phyloP scores from a whole-genome alignment of 2,888 invertebrate genomes.

The Therioaphis trifolii region DNA sequence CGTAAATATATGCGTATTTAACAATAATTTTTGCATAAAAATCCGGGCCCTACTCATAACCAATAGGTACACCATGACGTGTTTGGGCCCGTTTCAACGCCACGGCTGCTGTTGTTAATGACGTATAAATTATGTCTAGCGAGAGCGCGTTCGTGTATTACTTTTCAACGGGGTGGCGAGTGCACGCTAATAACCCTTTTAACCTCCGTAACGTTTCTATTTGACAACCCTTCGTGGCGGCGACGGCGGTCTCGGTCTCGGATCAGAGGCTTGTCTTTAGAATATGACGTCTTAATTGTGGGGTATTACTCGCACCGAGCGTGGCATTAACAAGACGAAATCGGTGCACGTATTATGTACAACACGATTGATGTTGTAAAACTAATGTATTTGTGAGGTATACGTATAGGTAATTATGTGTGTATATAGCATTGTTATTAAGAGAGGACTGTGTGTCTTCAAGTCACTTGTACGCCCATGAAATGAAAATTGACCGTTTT shows the following conservation, averaged over 20 bases:
- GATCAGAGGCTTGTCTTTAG: neutral
- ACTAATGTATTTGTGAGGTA: neutral
- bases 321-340: conserved; percentile 27
- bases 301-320: too few relatives aligned
- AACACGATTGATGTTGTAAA: neutral
- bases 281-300: conserved; percentile 58
- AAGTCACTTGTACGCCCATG: neutral
- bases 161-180: conserved; percentile 23
- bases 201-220: conserved; percentile 21
- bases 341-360: neutral
- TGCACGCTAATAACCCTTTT: conserved; percentile 34
- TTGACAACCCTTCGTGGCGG: conserved; percentile 46
- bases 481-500: neutral
- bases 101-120: neutral
- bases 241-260: neutral
- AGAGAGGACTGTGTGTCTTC: neutral
- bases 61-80: neutral
- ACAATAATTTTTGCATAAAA: too few relatives aligned
- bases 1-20: too few relatives aligned
- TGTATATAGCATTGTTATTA: neutral
- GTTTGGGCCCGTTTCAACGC: neutral
- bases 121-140: neutral
- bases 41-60: too few relatives aligned
- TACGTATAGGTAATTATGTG: too few relatives aligned
- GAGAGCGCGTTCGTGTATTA: neutral